Percentiles rank a stretch among this genome's conserved stretches.
Evolutionary conservation across 2,113 vertebrate species (phyloP).

Genomic region (Vireo altiloquus): DNA sequence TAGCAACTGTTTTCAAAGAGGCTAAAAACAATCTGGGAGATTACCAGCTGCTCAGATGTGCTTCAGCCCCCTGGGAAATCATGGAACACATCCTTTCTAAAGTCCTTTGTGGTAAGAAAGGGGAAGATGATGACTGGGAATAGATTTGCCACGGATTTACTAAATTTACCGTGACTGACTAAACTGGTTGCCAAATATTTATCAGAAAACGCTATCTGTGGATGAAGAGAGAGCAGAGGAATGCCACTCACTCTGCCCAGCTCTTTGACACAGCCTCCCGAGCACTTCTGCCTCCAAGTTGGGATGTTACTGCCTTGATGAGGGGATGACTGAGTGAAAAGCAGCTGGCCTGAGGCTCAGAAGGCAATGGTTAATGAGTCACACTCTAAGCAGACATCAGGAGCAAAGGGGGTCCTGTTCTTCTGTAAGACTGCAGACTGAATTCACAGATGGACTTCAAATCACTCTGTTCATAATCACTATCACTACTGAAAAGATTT

Average conservation of each 20-base stretch:
- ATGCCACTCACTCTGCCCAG: neutral
- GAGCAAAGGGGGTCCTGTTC: neutral
- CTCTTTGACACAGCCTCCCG: neutral
- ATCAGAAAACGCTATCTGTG: neutral
- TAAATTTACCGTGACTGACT: neutral
- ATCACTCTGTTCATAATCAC: neutral
- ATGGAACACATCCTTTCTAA: neutral
- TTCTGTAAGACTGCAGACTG: neutral
- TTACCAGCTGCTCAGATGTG: neutral
- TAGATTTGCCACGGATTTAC: neutral
- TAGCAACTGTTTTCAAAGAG: neutral
- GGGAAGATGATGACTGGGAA: neutral
- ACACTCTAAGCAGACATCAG: neutral
- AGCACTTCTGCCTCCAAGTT: neutral
- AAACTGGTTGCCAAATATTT: neutral
- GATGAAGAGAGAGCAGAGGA: neutral
- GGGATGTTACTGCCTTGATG: neutral
- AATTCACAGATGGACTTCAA: neutral
- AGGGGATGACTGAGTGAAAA: neutral
- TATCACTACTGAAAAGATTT: neutral
- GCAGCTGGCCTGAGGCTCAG: neutral
- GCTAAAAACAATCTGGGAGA: neutral
- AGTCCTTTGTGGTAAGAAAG: neutral
- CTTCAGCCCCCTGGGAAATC: slow-evolving; percentile 18
- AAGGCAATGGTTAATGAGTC: neutral